A percentile compares a stretch with the other conserved stretches of the same genome.
These are phyloP conservation scores for Acleris literana DNA, from an alignment of 2,888 invertebrate species.

Conservation along the genomic window DNA sequence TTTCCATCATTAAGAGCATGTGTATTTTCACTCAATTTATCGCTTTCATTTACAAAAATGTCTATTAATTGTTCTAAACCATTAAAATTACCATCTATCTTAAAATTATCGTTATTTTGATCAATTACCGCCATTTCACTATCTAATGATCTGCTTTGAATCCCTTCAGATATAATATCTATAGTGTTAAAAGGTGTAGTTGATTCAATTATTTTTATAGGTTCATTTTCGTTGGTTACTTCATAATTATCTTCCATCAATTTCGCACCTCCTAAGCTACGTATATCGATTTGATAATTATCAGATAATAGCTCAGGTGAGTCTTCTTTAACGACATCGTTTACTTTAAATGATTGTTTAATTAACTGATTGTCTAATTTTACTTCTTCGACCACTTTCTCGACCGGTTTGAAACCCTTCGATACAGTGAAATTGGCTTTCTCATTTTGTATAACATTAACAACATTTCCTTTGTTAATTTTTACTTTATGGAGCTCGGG, in stretches of 20 bases:
- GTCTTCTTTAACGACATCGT: not conserved
- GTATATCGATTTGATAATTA: not conserved
- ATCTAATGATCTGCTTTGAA: conserved; percentile 11
- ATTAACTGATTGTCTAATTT: not conserved
- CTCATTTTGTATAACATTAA: not conserved
- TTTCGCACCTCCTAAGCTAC: too few relatives aligned
- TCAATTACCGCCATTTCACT: conserved; percentile 1
- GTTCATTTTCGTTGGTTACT: conserved; percentile 42
- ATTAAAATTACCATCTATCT: not conserved
- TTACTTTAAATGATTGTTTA: not conserved
- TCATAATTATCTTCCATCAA: not conserved
- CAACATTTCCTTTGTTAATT: conserved; percentile 4
- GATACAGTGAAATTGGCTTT: not conserved
- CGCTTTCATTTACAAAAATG: not conserved
- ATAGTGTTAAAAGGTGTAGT: not conserved
- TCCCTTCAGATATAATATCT: not conserved
- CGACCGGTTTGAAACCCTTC: not conserved
- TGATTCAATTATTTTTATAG: conserved; percentile 36
- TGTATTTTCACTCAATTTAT: too few relatives aligned
- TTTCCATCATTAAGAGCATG: too few relatives aligned
- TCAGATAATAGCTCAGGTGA: not conserved
- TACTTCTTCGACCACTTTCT: not conserved
- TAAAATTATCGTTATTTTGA: not conserved
- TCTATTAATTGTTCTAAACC: not conserved
- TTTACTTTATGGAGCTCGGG: not conserved